Conservation (phyloP, 2,797 vertebrate genomes). For the Antennarius maculatus region DNA sequence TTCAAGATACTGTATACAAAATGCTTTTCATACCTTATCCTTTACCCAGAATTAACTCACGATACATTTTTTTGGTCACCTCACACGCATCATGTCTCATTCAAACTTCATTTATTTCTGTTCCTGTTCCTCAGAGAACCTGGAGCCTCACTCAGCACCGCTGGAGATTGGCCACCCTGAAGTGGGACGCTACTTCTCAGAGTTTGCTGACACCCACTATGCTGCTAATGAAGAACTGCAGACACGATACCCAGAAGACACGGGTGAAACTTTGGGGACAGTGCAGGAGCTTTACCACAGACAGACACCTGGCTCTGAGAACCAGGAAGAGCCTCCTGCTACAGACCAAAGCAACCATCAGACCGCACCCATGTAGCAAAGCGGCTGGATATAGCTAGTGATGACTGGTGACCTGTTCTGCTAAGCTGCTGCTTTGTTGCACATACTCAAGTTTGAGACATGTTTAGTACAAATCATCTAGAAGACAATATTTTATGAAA, state of each 20-base stretch:
- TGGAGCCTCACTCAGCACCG: conserved; percentile 90
- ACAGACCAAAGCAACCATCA: conserved; percentile 63
- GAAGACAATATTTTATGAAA: conserved; percentile 22
- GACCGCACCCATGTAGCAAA: conserved; percentile 62
- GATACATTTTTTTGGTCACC: too few relatives aligned
- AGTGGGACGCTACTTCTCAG: conserved; percentile 93
- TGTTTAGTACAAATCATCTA: neutral
- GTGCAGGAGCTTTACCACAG: conserved; percentile 88
- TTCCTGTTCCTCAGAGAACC: conserved; percentile 84
- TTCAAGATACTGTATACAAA: too few relatives aligned
- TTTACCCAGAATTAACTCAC: neutral
- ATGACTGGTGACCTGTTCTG: conserved; percentile 33
- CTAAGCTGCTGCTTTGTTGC: conserved; percentile 36
- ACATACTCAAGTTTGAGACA: neutral
- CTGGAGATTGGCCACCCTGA: conserved; percentile 94
- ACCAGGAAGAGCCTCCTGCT: conserved; percentile 50
- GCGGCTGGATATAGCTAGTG: neutral
- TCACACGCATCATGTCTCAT: neutral
- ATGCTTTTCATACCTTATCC: too few relatives aligned
- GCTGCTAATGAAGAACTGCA: conserved; percentile 91
- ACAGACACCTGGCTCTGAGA: conserved; percentile 45
- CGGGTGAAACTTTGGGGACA: conserved; percentile 80
- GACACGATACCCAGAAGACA: conserved; percentile 90
- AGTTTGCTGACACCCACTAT: conserved; percentile 89
- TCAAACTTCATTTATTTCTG: neutral